Percentiles rank a stretch among this genome's conserved stretches.
Conservation (phyloP, 2,888 invertebrate genomes). For the Epiblema foenella region DNA sequence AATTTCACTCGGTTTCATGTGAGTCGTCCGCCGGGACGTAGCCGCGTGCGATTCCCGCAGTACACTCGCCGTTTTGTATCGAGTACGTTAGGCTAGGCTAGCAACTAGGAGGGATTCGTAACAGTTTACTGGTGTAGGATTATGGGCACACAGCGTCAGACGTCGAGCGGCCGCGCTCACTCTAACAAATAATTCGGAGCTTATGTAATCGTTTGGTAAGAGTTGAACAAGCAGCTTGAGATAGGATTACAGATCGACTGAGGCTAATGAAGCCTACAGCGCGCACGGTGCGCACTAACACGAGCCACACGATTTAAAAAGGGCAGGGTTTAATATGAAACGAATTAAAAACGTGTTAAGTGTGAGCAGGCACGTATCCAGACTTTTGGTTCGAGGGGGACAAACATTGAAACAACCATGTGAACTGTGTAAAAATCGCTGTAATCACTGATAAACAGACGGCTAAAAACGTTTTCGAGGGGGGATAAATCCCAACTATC, state of each 20-base stretch:
- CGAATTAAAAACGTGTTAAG: not conserved
- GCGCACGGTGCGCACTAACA: not conserved
- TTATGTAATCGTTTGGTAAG: not conserved
- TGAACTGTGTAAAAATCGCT: no score
- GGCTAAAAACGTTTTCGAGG: no score
- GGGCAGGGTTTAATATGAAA: no score
- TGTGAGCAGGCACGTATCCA: no score
- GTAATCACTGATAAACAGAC: no score
- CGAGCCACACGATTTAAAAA: no score
- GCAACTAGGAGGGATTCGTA: conserved; percentile 27
- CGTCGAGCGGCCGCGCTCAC: not conserved
- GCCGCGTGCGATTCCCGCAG: conserved; percentile 59
- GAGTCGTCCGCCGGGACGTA: conserved; percentile 56
- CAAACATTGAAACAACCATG: no score
- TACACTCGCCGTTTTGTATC: conserved; percentile 52
- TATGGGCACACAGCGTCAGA: conserved; percentile 13
- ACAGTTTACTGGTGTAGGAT: conserved; percentile 18
- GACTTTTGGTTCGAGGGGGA: no score
- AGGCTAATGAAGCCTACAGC: not conserved
- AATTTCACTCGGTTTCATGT: conserved; percentile 66
- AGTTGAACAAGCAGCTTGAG: not conserved
- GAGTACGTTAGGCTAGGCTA: conserved; percentile 37
- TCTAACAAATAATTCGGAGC: not conserved
- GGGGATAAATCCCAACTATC: no score
- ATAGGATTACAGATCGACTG: not conserved